Percentiles rank a stretch among this genome's conserved stretches.
phyloP scores from a whole-genome alignment of 2,888 invertebrate species.

The Cephalotes varians region DNA sequence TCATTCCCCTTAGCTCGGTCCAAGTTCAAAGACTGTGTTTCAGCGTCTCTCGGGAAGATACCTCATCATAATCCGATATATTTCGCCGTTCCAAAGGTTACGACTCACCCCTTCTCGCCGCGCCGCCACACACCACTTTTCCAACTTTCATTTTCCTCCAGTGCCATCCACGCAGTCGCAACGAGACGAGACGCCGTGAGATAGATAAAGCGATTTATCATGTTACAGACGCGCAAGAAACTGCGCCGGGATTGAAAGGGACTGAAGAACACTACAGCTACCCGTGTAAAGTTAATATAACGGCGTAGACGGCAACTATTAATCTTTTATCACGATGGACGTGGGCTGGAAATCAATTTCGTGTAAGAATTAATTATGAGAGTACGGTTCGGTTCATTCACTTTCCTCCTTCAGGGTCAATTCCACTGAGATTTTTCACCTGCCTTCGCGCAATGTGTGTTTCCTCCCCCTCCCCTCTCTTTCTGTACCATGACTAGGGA shows the following conservation, averaged over 20 bases:
- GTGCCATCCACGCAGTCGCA: constrained; percentile 19
- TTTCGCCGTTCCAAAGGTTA: constrained; percentile 62
- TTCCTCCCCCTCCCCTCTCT: background rate
- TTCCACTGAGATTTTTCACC: constrained; percentile 35
- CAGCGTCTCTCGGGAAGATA: constrained; percentile 56
- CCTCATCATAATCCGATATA: constrained; percentile 64
- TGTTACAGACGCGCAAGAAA: constrained; percentile 59
- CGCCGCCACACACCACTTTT: constrained; percentile 33
- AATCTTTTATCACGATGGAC: constrained; percentile 52
- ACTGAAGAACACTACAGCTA: constrained; percentile 27
- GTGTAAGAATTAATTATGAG: constrained; percentile 50
- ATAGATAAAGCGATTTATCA: constrained; percentile 65
- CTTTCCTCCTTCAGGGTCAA: constrained; percentile 32
- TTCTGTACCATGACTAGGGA: background rate
- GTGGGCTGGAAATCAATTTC: constrained; percentile 45
- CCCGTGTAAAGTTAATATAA: constrained; percentile 48
- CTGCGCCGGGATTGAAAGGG: constrained; percentile 41
- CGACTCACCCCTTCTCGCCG: background rate
- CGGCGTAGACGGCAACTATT: constrained; percentile 42
- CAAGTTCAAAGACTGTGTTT: constrained; percentile 69
- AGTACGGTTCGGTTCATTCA: constrained; percentile 40
- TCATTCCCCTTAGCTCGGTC: constrained; percentile 4
- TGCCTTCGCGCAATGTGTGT: background rate
- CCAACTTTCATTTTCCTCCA: constrained; percentile 48
- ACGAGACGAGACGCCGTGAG: constrained; percentile 24